These are phyloP conservation scores for Calameuta filiformis DNA, from an alignment of 2,888 invertebrate species.

Conservation along the genomic window DNA sequence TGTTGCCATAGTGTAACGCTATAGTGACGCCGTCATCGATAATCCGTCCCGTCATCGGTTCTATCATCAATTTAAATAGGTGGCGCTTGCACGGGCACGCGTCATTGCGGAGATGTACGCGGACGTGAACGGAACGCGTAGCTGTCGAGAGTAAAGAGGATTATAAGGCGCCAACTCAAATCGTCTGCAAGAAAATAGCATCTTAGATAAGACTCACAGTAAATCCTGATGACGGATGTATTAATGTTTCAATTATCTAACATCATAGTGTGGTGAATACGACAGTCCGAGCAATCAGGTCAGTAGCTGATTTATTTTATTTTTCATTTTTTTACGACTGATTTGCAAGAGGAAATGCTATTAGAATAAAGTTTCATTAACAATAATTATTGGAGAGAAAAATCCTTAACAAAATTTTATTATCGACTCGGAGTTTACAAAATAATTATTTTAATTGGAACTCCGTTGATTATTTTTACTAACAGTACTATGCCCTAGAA, in stretches of 20 bases:
- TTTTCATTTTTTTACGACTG: not conserved
- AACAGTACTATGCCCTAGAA: not conserved
- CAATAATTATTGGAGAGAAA: not conserved
- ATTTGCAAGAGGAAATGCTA: not conserved
- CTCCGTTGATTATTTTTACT: not conserved
- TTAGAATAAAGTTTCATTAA: not conserved
- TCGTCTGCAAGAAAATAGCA: not conserved
- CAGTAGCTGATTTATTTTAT: not conserved
- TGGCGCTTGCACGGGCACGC: not conserved
- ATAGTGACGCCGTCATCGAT: not conserved
- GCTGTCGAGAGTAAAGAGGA: not conserved
- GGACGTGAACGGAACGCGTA: not conserved
- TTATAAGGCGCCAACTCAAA: not conserved
- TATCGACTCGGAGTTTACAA: not conserved
- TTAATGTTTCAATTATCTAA: not conserved
- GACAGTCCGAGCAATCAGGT: not conserved
- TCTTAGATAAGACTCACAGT: not conserved
- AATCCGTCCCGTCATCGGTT: not conserved
- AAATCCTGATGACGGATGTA: not conserved
- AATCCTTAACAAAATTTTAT: not conserved
- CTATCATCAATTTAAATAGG: conserved; percentile 1
- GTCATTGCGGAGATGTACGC: not conserved
- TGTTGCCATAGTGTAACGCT: not conserved
- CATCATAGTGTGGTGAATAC: not conserved
- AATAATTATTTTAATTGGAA: not conserved